Conservation (phyloP, 2,888 invertebrate species). For the Molorchus minor region DNA sequence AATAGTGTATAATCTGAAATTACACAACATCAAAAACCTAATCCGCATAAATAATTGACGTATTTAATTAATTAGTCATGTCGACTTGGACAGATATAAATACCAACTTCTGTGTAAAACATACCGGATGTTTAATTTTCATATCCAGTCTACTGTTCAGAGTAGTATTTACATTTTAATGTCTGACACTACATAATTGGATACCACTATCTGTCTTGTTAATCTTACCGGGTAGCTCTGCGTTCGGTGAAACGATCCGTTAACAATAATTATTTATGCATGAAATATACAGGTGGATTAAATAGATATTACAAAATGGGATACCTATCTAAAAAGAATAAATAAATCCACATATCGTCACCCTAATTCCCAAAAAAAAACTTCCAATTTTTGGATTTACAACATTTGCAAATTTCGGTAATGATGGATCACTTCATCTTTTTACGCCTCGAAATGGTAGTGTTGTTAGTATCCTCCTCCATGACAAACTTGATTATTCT, state of each 20-base stretch:
- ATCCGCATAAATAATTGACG: not conserved
- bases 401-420: too few relatives aligned
- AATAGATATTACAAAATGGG: too few relatives aligned
- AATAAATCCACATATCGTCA: too few relatives aligned
- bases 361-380: not conserved
- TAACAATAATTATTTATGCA: too few relatives aligned
- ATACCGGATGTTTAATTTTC: constrained; percentile 11
- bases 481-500: too few relatives aligned
- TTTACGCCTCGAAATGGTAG: too few relatives aligned
- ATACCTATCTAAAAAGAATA: too few relatives aligned
- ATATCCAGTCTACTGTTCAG: constrained; percentile 8
- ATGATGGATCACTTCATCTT: too few relatives aligned
- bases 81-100: constrained; percentile 6
- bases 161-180: constrained; percentile 18
- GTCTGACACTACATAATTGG: constrained; percentile 13
- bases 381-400: too few relatives aligned
- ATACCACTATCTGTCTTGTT: constrained; percentile 9
- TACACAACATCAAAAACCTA: not conserved
- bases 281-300: constrained; percentile 5
- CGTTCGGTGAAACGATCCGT: not conserved
- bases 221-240: constrained; percentile 7
- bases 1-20: too few relatives aligned
- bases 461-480: too few relatives aligned
- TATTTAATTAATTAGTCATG: not conserved
- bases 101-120: constrained; percentile 1